These are phyloP conservation scores for Parelbella ahira DNA, from an alignment of 2,888 invertebrate species.

Conservation along the genomic window DNA sequence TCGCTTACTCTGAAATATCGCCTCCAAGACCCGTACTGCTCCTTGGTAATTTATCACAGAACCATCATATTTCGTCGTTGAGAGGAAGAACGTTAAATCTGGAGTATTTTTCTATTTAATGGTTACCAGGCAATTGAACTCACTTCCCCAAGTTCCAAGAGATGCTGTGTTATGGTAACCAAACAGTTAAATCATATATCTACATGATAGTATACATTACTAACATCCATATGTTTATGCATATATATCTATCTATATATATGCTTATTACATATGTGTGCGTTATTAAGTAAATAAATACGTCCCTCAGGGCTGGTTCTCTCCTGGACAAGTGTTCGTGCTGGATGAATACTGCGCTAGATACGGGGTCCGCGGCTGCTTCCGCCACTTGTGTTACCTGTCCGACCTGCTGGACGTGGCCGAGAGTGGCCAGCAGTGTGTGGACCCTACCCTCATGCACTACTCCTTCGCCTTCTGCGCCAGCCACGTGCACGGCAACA, in stretches of 20 bases:
- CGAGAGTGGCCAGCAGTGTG: slow-evolving; percentile 93
- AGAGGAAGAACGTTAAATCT: too few relatives aligned
- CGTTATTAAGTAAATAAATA: too few relatives aligned
- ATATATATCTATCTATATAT: too few relatives aligned
- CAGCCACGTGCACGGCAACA: slow-evolving; percentile 99
- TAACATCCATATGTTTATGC: background rate
- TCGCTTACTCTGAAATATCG: slow-evolving; percentile 96
- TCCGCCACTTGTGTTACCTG: slow-evolving; percentile 97
- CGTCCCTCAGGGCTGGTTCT: slow-evolving; percentile 96
- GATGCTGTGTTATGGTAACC: too few relatives aligned
- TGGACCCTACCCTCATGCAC: slow-evolving; percentile 99
- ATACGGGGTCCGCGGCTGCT: slow-evolving; percentile 98
- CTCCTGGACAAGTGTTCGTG: slow-evolving; percentile 99
- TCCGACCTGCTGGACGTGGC: slow-evolving; percentile 96
- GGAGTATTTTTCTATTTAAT: too few relatives aligned
- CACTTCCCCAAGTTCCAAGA: too few relatives aligned
- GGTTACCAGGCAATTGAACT: too few relatives aligned
- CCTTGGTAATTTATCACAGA: slow-evolving; percentile 89
- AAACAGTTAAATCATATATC: too few relatives aligned
- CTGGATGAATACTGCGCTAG: slow-evolving; percentile 98
- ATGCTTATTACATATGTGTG: too few relatives aligned
- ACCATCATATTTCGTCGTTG: too few relatives aligned
- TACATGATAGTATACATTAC: too few relatives aligned
- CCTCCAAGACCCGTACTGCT: slow-evolving; percentile 98
- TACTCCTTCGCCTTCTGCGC: slow-evolving; percentile 99